A percentile compares a stretch with the other conserved stretches of the same genome.
Evolutionary conservation across 2,888 invertebrate genomes (phyloP).

Genomic region (Brachypalpus laphriformis): DNA sequence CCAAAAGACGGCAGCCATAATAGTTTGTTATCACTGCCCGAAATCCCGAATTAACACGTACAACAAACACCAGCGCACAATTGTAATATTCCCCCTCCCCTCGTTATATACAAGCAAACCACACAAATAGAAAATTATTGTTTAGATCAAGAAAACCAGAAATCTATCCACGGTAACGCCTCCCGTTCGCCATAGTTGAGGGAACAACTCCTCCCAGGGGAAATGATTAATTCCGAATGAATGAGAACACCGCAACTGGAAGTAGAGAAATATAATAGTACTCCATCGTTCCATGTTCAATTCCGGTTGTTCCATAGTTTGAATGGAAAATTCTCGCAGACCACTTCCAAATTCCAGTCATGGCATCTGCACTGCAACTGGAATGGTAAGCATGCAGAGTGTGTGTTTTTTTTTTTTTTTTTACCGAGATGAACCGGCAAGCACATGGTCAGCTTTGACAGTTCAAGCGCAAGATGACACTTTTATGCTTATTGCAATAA

Average conservation of each 20-base stretch:
- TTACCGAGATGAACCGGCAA: slow-evolving; percentile 22
- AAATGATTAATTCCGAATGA: slow-evolving; percentile 59
- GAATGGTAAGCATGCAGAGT: slow-evolving; percentile 40
- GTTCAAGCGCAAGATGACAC: slow-evolving; percentile 64
- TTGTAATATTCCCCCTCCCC: slow-evolving; percentile 41
- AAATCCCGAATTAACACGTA: slow-evolving; percentile 54
- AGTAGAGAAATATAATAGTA: neutral
- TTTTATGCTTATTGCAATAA: slow-evolving; percentile 29
- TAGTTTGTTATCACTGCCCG: slow-evolving; percentile 64
- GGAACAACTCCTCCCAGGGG: slow-evolving; percentile 60
- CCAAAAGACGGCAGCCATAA: slow-evolving; percentile 72
- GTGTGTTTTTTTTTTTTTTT: neutral
- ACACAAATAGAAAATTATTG: slow-evolving; percentile 64
- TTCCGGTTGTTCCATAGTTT: slow-evolving; percentile 21
- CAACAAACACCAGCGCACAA: slow-evolving; percentile 8
- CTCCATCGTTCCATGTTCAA: slow-evolving; percentile 2
- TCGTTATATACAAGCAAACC: neutral
- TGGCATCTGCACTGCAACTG: slow-evolving; percentile 56
- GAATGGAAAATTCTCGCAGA: slow-evolving; percentile 1
- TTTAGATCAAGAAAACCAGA: slow-evolving; percentile 36
- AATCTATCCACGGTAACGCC: slow-evolving; percentile 53
- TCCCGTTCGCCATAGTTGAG: slow-evolving; percentile 62
- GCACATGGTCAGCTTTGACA: slow-evolving; percentile 62
- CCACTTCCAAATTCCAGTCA: slow-evolving; percentile 32
- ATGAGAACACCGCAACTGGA: slow-evolving; percentile 21